Evolutionary conservation across 53 echinoderm and acorn worm species (phyloP), one percentile per base, ranked within the genome.

Genomic region (Luidia sarsii): DNA sequence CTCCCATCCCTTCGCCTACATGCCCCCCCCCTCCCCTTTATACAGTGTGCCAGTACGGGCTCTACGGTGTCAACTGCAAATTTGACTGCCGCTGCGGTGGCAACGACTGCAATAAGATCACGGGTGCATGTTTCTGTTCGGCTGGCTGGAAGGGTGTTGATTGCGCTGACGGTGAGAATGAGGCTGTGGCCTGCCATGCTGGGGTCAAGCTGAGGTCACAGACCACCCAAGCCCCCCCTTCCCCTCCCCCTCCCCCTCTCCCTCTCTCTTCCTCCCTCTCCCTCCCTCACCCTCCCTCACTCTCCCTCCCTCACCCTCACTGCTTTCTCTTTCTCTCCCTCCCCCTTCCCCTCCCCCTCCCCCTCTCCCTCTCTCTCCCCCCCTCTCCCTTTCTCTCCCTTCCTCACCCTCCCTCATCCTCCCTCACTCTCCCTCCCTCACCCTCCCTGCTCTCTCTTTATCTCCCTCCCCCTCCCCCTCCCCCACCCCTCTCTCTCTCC

Each of bases 21-120:
- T 15, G 9, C 45, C 64, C 31, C 34, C 67, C 67, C 67, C 33
- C 67, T 6, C 52, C 16, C 36, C 29, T 69, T 59, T 61, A 70
- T 64, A 9, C 87, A 97, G 97, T 89, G 46, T 97, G 97, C 82
- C 87, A 88, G 5, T 64, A 68, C 60, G 90, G 93, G 9, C 91
- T 63, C 20, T 97, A 94, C 60, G 97, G 97, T 27, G 81, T 91
- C 10, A 97, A 97, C 90, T 97, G 97, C 70, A 91, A 90, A 39
- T 91, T 91, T 57, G 71, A 86, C 53, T 97, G 97, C 67, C 97
- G 88, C 49, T 97, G 97, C 39, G 92, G 97, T 27, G 93, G 89
- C 5, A 88, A 94, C 55, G 83, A 86, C 30, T 97, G 97, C 75
- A 93, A 97, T 82, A 82, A 74, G 50, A 92, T 93, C 83, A 94